These are phyloP conservation scores for Pissodes strobi DNA, from an alignment of 1,140 invertebrate species.

Conservation along the genomic window DNA sequence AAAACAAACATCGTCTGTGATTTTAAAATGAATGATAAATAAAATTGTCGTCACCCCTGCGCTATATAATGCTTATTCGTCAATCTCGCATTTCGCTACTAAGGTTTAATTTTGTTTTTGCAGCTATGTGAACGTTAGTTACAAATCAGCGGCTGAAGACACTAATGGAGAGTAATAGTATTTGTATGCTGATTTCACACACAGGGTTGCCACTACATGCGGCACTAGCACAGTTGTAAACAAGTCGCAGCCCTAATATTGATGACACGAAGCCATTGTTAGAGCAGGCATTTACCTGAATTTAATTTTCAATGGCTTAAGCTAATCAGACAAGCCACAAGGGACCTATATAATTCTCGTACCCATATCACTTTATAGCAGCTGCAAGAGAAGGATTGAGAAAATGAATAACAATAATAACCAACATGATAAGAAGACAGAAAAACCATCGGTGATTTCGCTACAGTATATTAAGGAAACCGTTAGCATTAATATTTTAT, in stretches of 20 bases:
- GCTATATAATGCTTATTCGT: slow-evolving; percentile 32
- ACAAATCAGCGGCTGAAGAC: slow-evolving; percentile 50
- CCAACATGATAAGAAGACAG: too few relatives aligned
- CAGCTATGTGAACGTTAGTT: slow-evolving; percentile 45
- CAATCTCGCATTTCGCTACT: slow-evolving; percentile 31
- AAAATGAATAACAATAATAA: too few relatives aligned
- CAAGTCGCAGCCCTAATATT: slow-evolving; percentile 43
- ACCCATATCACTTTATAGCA: too few relatives aligned
- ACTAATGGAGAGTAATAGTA: slow-evolving; percentile 52
- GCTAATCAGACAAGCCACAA: too few relatives aligned
- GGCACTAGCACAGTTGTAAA: slow-evolving; percentile 42
- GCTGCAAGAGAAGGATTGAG: too few relatives aligned
- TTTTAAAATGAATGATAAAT: slow-evolving; percentile 18
- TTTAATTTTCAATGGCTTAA: slow-evolving; percentile 16
- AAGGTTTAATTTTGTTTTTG: slow-evolving; percentile 49
- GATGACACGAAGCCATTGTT: slow-evolving; percentile 38
- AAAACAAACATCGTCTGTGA: too few relatives aligned
- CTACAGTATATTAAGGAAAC: too few relatives aligned
- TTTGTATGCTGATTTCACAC: slow-evolving; percentile 52
- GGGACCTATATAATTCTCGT: too few relatives aligned
- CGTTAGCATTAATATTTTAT: too few relatives aligned
- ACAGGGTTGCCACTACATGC: slow-evolving; percentile 44
- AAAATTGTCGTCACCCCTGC: slow-evolving; percentile 9
- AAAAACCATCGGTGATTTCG: too few relatives aligned
- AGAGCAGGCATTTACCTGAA: slow-evolving; percentile 39